phyloP scores from a whole-genome alignment of 2,113 vertebrate genomes.

The Sterrhoptilus dennistouni region DNA sequence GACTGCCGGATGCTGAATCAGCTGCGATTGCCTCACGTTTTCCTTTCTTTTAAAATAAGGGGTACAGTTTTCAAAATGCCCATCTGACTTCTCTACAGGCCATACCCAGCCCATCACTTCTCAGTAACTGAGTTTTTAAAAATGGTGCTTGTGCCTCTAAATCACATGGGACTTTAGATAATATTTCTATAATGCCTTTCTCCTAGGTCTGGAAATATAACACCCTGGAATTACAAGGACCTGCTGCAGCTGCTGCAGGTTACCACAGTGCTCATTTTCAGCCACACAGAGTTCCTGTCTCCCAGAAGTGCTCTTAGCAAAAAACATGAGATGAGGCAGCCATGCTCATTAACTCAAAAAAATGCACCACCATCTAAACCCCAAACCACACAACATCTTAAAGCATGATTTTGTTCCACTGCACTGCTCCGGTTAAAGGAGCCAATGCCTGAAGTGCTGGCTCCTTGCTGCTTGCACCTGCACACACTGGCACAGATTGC shows the following conservation, averaged over 20 bases:
- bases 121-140: not conserved
- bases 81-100: not conserved
- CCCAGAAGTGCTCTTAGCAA: not conserved
- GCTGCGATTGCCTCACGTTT: slow-evolving; percentile 64
- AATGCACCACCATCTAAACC: not conserved
- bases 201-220: not conserved
- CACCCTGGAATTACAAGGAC: not conserved
- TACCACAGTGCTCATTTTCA: not conserved
- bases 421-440: not conserved
- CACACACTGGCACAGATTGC: not conserved
- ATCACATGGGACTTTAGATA: not conserved
- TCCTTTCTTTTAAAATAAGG: slow-evolving; percentile 58
- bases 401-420: rapidly evolving
- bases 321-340: not conserved
- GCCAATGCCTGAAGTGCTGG: not conserved
- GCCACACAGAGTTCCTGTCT: not conserved
- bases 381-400: not conserved
- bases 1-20: slow-evolving; percentile 66
- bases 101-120: not conserved
- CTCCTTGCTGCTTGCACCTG: not conserved
- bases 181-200: not conserved
- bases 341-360: not conserved
- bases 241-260: not conserved
- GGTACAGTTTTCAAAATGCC: slow-evolving; percentile 10
- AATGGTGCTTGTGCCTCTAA: not conserved